Percentiles rank a stretch among this genome's conserved stretches.
Conservation (phyloP, 2,888 invertebrate genomes). For the Catotricha subobsoleta region DNA sequence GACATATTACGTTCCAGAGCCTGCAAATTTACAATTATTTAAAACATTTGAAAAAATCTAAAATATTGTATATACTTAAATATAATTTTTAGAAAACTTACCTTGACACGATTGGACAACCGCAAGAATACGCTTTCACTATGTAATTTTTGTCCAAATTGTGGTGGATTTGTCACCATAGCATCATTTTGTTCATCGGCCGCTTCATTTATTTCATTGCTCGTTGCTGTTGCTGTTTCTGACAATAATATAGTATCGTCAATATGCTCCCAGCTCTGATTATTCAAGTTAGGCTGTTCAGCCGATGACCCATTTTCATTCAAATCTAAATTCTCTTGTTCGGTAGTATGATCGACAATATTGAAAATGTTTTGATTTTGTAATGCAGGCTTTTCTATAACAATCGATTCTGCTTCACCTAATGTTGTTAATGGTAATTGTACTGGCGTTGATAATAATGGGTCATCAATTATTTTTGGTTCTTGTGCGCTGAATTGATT, state of each 20-base stretch:
- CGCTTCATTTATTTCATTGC: background rate
- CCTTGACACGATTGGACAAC: conserved; percentile 88
- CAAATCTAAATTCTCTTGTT: background rate
- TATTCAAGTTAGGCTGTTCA: background rate
- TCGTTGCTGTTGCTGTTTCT: conserved; percentile 14
- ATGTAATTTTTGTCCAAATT: conserved; percentile 31
- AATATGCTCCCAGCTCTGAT: conserved; percentile 22
- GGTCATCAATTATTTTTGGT: too few relatives aligned
- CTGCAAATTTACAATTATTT: conserved; percentile 30
- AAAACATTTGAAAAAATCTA: background rate
- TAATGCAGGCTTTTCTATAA: too few relatives aligned
- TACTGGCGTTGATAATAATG: too few relatives aligned
- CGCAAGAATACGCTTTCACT: conserved; percentile 94
- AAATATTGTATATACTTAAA: conserved; percentile 4
- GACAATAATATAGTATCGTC: conserved; percentile 20
- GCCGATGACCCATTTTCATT: background rate
- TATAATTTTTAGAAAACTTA: conserved; percentile 20
- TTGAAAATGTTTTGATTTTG: background rate
- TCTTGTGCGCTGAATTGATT: background rate
- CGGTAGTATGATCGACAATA: background rate
- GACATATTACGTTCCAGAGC: conserved; percentile 93
- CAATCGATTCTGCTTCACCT: too few relatives aligned
- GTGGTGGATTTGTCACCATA: background rate
- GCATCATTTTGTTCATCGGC: conserved; percentile 3
- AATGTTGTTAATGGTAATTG: too few relatives aligned